Percentiles rank a stretch among this genome's conserved stretches.
Conservation (phyloP, 2,797 vertebrate species). For the Gorsachius magnificus region DNA sequence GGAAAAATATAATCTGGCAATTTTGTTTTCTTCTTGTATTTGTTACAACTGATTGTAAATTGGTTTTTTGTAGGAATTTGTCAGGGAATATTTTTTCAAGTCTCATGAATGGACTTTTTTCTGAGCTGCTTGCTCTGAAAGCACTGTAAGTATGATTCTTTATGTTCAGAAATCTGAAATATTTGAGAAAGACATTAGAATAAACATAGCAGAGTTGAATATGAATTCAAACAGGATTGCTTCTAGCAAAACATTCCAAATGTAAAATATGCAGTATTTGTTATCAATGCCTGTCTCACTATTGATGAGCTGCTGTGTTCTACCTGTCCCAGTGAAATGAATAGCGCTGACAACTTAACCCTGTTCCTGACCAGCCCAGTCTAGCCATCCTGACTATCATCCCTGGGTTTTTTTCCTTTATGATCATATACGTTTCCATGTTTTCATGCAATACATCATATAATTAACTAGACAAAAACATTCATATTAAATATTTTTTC, state of each 20-base stretch:
- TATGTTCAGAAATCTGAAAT: neutral
- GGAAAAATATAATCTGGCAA: neutral
- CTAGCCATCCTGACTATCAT: neutral
- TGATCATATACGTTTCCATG: neutral
- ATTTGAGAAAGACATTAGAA: neutral
- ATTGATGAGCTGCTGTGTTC: neutral
- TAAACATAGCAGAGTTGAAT: neutral
- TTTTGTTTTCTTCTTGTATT: neutral
- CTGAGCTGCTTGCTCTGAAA: constrained; percentile 83
- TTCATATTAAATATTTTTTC: neutral
- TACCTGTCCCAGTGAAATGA: neutral
- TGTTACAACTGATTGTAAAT: neutral
- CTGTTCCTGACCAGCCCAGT: neutral
- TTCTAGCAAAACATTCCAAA: neutral
- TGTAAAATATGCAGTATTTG: neutral
- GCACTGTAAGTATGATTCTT: constrained; percentile 83
- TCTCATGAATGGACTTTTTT: constrained; percentile 84
- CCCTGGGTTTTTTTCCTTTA: accelerated
- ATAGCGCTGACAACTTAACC: neutral
- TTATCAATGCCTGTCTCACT: neutral
- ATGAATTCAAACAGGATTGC: neutral
- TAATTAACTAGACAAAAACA: neutral
- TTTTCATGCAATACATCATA: neutral
- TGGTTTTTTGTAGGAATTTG: constrained; percentile 81
- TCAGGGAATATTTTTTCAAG: constrained; percentile 94